Conservation (phyloP, 2,797 vertebrate genomes). For the Hephaestus fuliginosus region DNA sequence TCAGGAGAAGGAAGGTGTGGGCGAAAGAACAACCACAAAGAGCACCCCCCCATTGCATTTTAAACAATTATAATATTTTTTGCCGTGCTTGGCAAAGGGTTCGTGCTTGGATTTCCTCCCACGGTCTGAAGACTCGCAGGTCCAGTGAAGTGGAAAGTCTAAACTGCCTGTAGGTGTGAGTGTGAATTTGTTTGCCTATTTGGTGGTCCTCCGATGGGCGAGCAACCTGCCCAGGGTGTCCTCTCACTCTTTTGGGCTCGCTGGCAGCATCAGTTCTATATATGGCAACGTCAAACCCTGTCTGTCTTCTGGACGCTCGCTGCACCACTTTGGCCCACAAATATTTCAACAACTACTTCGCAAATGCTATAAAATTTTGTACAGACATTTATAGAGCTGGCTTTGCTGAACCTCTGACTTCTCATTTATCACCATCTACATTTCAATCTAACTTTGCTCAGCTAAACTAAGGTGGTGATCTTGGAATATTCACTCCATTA, state of each 20-base stretch:
- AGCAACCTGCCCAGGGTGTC: neutral
- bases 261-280: neutral
- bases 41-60: neutral
- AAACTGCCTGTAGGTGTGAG: neutral
- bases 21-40: neutral
- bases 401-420: neutral
- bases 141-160: constrained; percentile 8
- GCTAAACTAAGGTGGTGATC: too few species aligned
- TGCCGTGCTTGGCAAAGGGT: neutral
- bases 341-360: neutral
- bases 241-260: neutral
- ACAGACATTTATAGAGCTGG: neutral
- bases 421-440: neutral
- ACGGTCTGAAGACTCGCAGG: constrained; percentile 9
- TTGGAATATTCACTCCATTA: too few species aligned
- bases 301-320: neutral
- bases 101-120: constrained; percentile 1
- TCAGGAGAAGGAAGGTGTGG: neutral
- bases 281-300: too few species aligned
- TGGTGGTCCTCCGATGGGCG: neutral
- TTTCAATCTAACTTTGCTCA: neutral
- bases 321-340: neutral
- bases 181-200: constrained; percentile 1
- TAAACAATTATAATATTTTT: neutral
- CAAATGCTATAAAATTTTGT: neutral